Conservation (phyloP, 2,113 vertebrate genomes). For the Pelecanus crispus region DNA sequence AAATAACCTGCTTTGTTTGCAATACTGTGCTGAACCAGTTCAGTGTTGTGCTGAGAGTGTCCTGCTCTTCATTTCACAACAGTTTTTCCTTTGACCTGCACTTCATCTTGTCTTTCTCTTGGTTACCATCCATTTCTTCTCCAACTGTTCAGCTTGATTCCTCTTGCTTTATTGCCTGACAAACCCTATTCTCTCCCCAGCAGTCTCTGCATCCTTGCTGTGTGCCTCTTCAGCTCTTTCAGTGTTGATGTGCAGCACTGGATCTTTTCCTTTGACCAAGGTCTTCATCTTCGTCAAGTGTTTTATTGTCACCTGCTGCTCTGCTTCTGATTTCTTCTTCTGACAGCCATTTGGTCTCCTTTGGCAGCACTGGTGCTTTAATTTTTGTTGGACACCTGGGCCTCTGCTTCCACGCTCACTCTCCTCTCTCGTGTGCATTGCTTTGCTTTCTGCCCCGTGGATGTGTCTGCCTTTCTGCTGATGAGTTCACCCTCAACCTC, state of each 20-base stretch:
- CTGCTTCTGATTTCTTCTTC: background rate
- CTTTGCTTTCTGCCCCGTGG: background rate
- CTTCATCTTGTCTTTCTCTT: background rate
- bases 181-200: background rate
- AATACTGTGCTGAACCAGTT: background rate
- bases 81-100: background rate
- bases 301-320: background rate
- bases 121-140: background rate
- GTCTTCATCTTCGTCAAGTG: background rate
- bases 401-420: background rate
- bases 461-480: background rate
- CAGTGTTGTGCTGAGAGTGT: background rate
- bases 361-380: background rate
- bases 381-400: background rate
- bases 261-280: background rate
- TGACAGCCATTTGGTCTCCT: background rate
- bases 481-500: background rate
- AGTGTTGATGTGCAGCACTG: accelerated
- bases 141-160: background rate
- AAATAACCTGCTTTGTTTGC: background rate
- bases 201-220: background rate
- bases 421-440: accelerated
- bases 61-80: background rate
- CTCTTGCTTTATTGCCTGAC: background rate
- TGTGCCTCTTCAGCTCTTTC: accelerated